Percentiles rank a stretch among this genome's conserved stretches.
Conservation (phyloP, 2,888 invertebrate species). For the Protonemura montana region DNA sequence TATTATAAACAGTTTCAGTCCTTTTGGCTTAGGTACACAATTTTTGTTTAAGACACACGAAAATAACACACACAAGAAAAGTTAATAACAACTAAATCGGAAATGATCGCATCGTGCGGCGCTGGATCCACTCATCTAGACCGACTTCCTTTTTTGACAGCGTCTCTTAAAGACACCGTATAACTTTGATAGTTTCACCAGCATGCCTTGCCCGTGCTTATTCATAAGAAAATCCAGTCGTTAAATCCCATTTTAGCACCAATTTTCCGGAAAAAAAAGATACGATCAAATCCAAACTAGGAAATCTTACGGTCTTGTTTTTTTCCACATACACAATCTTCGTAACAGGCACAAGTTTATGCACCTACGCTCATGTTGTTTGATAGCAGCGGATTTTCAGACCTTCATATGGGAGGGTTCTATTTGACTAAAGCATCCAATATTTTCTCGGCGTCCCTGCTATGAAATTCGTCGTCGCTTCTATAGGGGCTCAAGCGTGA, state of each 20-base stretch:
- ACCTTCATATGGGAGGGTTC: neutral
- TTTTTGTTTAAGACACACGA: too few species aligned
- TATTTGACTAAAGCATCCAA: conserved; percentile 7
- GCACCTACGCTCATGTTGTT: neutral
- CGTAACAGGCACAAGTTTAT: neutral
- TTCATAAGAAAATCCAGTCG: neutral
- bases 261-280: neutral
- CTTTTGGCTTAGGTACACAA: too few species aligned
- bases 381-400: neutral
- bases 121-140: too few species aligned
- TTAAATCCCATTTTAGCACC: neutral
- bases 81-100: too few species aligned
- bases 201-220: neutral
- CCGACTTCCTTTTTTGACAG: neutral
- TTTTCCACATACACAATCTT: neutral
- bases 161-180: neutral
- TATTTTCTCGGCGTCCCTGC: neutral
- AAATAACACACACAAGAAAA: too few species aligned
- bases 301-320: neutral
- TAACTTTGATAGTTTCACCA: neutral
- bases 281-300: neutral
- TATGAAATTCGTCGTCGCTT: neutral
- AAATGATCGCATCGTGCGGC: too few species aligned
- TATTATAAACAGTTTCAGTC: too few species aligned
- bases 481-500: neutral